Evolutionary conservation across 2,113 vertebrate genomes (phyloP).

Genomic region (Cygnus atratus): DNA sequence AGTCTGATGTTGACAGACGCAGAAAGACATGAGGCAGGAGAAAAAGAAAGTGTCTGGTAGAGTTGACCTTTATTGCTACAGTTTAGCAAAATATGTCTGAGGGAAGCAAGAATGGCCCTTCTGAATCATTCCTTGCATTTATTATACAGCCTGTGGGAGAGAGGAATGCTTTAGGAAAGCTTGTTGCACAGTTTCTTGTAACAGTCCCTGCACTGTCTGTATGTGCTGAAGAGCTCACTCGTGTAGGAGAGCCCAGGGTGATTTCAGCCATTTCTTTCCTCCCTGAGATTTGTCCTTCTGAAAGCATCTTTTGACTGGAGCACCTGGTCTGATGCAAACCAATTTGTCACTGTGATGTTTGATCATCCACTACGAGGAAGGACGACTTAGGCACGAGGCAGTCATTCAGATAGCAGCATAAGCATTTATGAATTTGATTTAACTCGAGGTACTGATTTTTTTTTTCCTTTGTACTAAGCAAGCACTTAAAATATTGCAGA

Average conservation of each 20-base stretch:
- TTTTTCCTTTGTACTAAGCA: background rate
- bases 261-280: conserved; percentile 17
- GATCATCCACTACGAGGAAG: background rate
- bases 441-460: background rate
- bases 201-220: conserved; percentile 13
- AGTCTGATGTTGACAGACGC: conserved; percentile 5
- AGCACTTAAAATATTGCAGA: background rate
- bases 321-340: conserved; percentile 38
- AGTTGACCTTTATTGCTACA: conserved; percentile 43
- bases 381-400: background rate
- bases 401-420: background rate
- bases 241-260: background rate
- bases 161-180: conserved; percentile 53
- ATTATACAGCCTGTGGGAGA: conserved; percentile 46
- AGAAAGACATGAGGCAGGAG: conserved; percentile 13
- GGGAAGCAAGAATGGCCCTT: conserved; percentile 50
- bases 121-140: conserved; percentile 60
- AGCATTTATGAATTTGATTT: background rate
- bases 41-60: background rate
- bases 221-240: background rate
- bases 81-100: conserved; percentile 49
- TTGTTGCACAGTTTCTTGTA: background rate
- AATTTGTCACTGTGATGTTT: background rate
- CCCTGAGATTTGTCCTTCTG: background rate
- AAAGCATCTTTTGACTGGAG: conserved; percentile 31